Percentiles rank a stretch among this genome's conserved stretches.
phyloP scores from a whole-genome alignment of 2,797 vertebrate genomes.

The Anguilla pacifica region DNA sequence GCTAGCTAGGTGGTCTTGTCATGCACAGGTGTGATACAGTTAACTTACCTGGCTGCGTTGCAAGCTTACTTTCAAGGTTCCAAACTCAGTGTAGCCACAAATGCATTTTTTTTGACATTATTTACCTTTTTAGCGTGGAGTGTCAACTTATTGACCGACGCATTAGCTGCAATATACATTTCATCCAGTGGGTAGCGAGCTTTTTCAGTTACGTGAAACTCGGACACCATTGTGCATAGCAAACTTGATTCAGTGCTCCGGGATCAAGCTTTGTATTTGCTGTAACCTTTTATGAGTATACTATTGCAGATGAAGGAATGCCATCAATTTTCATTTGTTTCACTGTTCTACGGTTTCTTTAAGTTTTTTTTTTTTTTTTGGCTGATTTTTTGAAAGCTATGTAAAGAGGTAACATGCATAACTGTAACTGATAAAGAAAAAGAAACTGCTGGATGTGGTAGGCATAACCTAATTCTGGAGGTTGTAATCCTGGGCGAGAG shows the following conservation, averaged over 20 bases:
- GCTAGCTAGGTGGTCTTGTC: not conserved
- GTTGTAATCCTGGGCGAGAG: too few species aligned
- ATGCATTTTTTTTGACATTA: not conserved
- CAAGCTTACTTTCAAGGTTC: not conserved
- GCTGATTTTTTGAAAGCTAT: too few species aligned
- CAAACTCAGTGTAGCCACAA: not conserved
- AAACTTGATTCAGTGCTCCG: not conserved
- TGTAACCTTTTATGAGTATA: not conserved
- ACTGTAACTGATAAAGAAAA: too few species aligned
- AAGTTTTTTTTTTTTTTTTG: not conserved
- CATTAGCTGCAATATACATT: constrained; percentile 3
- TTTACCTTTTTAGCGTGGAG: not conserved
- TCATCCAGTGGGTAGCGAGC: constrained; percentile 53
- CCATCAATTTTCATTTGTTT: not conserved
- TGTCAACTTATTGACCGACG: not conserved
- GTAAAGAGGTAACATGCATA: too few species aligned
- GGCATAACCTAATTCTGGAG: too few species aligned
- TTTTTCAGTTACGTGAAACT: constrained; percentile 22
- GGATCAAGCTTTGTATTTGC: not conserved
- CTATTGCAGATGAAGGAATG: not conserved
- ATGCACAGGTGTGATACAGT: not conserved
- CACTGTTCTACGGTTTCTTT: not conserved
- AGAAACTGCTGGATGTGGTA: too few species aligned
- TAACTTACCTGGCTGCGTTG: not conserved
- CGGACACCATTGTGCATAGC: not conserved